Percentiles rank a stretch among this genome's conserved stretches.
These are phyloP conservation scores for Sebastes fasciatus DNA, from an alignment of 2,113 vertebrate species.

Conservation along the genomic window DNA sequence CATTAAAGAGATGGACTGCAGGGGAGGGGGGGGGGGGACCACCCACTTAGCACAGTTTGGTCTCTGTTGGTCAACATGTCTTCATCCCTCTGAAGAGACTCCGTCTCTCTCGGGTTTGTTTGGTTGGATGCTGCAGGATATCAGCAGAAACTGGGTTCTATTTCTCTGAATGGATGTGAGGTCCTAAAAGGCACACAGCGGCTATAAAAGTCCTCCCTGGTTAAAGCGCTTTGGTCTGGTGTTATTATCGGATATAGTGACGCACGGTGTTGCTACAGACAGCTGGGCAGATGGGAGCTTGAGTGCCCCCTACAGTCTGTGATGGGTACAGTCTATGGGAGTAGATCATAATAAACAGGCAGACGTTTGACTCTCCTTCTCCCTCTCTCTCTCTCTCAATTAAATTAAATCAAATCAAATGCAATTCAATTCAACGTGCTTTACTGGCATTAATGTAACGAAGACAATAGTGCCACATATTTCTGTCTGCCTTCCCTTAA, in stretches of 20 bases:
- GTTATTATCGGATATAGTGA: conserved; percentile 55
- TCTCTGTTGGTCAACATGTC: conserved; percentile 61
- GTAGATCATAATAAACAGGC: neutral
- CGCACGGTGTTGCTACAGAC: conserved; percentile 34
- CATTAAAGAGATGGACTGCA: conserved; percentile 68
- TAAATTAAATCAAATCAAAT: no score
- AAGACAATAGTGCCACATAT: no score
- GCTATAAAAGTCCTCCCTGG: conserved; percentile 2
- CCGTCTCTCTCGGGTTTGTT: neutral
- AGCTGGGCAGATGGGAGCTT: conserved; percentile 32
- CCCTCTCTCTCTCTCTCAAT: neutral
- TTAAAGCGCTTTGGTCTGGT: conserved; percentile 17
- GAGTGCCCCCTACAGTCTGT: conserved; percentile 67
- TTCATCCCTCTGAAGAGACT: conserved; percentile 9
- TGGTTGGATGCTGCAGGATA: conserved; percentile 5
- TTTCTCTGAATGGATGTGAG: neutral
- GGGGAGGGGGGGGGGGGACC: conserved; percentile 64
- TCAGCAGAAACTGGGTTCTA: neutral
- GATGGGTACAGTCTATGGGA: neutral
- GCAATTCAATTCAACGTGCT: no score
- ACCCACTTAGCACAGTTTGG: conserved; percentile 77
- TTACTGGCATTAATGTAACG: no score
- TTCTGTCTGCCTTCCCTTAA: neutral
- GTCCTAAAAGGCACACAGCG: neutral
- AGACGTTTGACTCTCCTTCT: neutral